Evolutionary conservation across 1,140 invertebrate species (phyloP).

Genomic region (Nomia melanderi): DNA sequence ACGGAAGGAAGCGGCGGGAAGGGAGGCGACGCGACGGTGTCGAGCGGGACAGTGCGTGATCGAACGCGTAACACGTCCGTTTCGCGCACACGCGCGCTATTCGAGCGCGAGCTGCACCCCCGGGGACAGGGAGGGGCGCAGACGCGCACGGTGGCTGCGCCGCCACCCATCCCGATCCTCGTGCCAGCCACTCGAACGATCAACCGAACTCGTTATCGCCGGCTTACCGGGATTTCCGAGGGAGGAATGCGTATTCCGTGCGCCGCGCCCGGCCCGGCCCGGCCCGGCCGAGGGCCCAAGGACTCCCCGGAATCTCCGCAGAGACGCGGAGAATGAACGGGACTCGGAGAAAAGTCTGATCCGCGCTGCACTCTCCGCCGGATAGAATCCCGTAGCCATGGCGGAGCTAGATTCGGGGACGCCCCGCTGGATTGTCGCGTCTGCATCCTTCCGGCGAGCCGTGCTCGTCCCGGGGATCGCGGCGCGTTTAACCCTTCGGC

Average conservation of each 20-base stretch:
- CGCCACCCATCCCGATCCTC: background rate
- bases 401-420: background rate
- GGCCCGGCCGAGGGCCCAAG: background rate
- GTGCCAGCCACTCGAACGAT: background rate
- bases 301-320: background rate
- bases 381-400: background rate
- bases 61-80: background rate
- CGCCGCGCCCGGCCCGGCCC: background rate
- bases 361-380: background rate
- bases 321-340: background rate
- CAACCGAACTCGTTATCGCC: conserved; percentile 7
- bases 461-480: too few relatives aligned
- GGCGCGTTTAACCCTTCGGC: too few relatives aligned
- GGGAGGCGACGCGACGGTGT: conserved; percentile 30
- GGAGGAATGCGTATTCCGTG: background rate
- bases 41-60: background rate
- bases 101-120: background rate
- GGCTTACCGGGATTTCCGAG: conserved; percentile 8
- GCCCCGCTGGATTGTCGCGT: background rate
- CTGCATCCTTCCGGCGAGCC: too few relatives aligned
- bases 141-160: background rate
- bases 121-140: conserved; percentile 2
- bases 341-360: background rate
- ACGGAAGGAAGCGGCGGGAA: too few relatives aligned
- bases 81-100: conserved; percentile 16